Evolutionary conservation across 1,140 invertebrate genomes (phyloP).

Genomic region (Arion vulgaris): DNA sequence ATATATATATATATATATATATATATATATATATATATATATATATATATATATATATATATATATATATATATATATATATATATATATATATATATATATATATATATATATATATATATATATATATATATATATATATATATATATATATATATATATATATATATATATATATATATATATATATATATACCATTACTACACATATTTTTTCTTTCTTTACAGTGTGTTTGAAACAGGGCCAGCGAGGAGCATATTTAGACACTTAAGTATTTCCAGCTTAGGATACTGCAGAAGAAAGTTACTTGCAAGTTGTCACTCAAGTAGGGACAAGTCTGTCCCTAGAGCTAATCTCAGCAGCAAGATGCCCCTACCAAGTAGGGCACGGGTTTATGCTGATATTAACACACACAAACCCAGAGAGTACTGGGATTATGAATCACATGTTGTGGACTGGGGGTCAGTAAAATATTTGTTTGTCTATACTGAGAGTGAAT

Average conservation of each 20-base stretch:
- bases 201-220: neutral
- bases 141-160: no score
- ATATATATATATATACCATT: no score
- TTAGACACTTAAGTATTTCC: slow-evolving; percentile 35
- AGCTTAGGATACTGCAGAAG: neutral
- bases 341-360: slow-evolving; percentile 17
- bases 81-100: no score
- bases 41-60: no score
- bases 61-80: no score
- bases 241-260: slow-evolving; percentile 11
- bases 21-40: no score
- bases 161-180: no score
- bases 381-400: slow-evolving; percentile 95
- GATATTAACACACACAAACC: slow-evolving; percentile 99
- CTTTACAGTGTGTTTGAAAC: neutral
- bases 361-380: slow-evolving; percentile 80
- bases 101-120: no score
- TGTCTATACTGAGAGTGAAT: no score
- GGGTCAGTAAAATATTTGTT: slow-evolving; percentile 78
- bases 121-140: no score
- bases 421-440: slow-evolving; percentile 99
- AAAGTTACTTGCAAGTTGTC: slow-evolving; percentile 36
- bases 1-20: no score
- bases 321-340: slow-evolving; percentile 18
- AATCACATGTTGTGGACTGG: slow-evolving; percentile 92